A percentile compares a stretch with the other conserved stretches of the same genome.
These are phyloP conservation scores for Ophraella communa DNA, from an alignment of 2,888 invertebrate species.

Conservation along the genomic window DNA sequence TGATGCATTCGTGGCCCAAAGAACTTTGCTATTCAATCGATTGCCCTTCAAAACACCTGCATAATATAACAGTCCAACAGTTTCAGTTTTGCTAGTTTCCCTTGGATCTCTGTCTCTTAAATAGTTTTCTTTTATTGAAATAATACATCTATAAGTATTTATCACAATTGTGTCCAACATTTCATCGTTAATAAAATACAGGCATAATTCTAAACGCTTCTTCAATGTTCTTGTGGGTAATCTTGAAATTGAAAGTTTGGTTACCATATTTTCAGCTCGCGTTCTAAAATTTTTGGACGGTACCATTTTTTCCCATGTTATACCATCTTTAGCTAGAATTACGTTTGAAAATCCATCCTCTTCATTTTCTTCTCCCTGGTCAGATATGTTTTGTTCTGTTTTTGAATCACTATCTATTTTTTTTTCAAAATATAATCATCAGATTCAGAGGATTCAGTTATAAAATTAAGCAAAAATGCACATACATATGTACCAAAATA, in stretches of 20 bases:
- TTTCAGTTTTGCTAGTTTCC: neutral
- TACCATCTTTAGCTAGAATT: neutral
- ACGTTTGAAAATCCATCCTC: neutral
- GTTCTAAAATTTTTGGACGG: neutral
- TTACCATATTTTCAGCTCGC: neutral
- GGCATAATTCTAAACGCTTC: neutral
- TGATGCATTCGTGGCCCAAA: conserved; percentile 25
- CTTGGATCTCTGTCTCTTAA: neutral
- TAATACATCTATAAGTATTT: neutral
- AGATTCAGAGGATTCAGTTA: too few species aligned
- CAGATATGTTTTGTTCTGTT: neutral
- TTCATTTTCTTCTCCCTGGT: neutral
- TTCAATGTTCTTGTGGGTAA: neutral
- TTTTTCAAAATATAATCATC: too few species aligned
- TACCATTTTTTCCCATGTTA: neutral
- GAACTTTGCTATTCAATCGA: conserved; percentile 21
- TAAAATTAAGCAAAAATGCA: too few species aligned
- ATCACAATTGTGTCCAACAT: neutral
- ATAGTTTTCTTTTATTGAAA: neutral
- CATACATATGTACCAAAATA: too few species aligned
- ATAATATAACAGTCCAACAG: conserved; percentile 25
- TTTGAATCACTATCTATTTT: neutral
- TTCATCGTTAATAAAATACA: neutral
- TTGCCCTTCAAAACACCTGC: conserved; percentile 18
- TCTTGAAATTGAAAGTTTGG: neutral